phyloP scores from a whole-genome alignment of 2,797 vertebrate genomes.

The Poeciliopsis presidionis region DNA sequence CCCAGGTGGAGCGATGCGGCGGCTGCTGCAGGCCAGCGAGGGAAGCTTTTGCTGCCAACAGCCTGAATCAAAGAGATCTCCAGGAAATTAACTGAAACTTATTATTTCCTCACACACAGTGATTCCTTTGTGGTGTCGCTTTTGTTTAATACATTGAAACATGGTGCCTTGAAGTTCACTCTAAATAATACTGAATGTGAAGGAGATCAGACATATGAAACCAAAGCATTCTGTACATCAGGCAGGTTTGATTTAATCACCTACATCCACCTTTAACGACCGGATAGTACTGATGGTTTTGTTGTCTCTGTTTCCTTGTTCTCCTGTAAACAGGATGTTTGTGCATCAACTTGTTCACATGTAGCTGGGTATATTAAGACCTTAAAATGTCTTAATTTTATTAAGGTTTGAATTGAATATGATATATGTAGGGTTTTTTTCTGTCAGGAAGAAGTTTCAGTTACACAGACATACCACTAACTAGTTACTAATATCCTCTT shows the following conservation, averaged over 20 bases:
- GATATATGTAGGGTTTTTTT: not conserved
- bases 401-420: not conserved
- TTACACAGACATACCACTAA: not conserved
- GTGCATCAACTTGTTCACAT: not conserved
- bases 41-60: not conserved
- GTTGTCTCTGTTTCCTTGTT: not conserved
- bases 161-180: not conserved
- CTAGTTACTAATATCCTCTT: not conserved
- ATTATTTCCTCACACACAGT: not conserved
- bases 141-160: not conserved
- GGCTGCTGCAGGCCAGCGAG: conserved; percentile 22
- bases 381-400: not conserved
- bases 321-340: not conserved
- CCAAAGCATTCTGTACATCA: not conserved
- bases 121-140: not conserved
- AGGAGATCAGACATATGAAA: not conserved
- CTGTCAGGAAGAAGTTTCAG: not conserved
- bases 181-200: not conserved
- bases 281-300: not conserved
- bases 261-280: not conserved
- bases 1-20: conserved; percentile 17
- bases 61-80: not conserved
- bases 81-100: not conserved
- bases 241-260: too few relatives aligned
- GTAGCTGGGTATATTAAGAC: not conserved